Conservation (phyloP, 2,797 vertebrate species). For the Chiloscyllium punctatum region DNA sequence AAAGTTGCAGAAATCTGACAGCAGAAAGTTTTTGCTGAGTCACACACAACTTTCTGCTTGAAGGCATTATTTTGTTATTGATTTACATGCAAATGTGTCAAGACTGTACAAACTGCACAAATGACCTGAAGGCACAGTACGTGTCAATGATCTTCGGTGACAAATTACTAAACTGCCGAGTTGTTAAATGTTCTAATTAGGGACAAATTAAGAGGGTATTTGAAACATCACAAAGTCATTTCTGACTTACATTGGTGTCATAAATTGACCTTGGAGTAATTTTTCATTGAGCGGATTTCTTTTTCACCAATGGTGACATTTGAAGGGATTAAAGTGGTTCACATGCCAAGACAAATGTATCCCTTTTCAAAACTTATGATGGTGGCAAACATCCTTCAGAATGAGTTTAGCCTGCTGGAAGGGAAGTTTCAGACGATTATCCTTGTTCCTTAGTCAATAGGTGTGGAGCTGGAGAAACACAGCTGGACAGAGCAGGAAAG, state of each 20-base stretch:
- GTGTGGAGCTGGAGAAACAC: too few relatives aligned
- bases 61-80: conserved; percentile 3
- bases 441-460: too few relatives aligned
- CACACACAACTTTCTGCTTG: not conserved
- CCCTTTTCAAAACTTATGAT: not conserved
- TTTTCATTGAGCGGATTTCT: not conserved
- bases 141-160: not conserved
- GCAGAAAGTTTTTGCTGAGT: not conserved
- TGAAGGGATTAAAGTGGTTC: not conserved
- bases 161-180: not conserved
- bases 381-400: not conserved
- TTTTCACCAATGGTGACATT: too few relatives aligned
- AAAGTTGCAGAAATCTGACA: not conserved
- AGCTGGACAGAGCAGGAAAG: too few relatives aligned
- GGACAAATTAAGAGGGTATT: not conserved
- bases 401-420: not conserved
- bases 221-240: not conserved
- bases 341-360: not conserved
- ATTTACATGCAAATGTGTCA: not conserved
- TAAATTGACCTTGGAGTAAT: not conserved
- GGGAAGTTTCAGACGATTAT: too few relatives aligned
- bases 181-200: not conserved
- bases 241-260: not conserved
- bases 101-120: not conserved
- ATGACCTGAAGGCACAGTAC: not conserved